Conservation (phyloP, 2,888 invertebrate species). For the Bombyx huttoni region DNA sequence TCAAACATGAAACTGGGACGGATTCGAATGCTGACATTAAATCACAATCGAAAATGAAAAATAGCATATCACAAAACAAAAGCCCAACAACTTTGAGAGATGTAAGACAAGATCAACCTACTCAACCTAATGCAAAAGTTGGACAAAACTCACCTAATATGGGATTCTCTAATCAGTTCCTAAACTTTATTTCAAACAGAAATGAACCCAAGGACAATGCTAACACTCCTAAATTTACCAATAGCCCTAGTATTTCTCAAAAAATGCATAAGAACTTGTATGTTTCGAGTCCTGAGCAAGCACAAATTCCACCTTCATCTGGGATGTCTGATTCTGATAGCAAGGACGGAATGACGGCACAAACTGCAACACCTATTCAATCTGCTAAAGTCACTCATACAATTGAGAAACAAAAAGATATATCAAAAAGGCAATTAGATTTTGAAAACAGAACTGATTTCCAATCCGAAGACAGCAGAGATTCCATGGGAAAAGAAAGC, state of each 20-base stretch:
- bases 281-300: constrained; percentile 66
- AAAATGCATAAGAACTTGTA: constrained; percentile 69
- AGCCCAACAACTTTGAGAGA: constrained; percentile 54
- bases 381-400: constrained; percentile 50
- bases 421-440: constrained; percentile 62
- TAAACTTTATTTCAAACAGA: constrained; percentile 61
- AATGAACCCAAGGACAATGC: constrained; percentile 70
- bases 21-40: constrained; percentile 32
- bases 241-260: constrained; percentile 63
- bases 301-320: constrained; percentile 63
- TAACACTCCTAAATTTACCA: constrained; percentile 66
- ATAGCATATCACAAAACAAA: constrained; percentile 28
- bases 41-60: constrained; percentile 29
- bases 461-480: constrained; percentile 65
- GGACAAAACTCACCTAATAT: constrained; percentile 55
- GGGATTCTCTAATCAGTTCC: constrained; percentile 64
- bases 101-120: constrained; percentile 59
- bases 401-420: constrained; percentile 56
- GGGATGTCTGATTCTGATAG: constrained; percentile 64
- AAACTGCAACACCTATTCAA: constrained; percentile 53
- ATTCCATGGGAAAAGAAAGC: constrained; percentile 61
- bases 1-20: constrained; percentile 22
- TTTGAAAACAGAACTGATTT: constrained; percentile 59
- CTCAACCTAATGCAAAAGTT: constrained; percentile 48
- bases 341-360: constrained; percentile 62